phyloP scores from a whole-genome alignment of 2,113 vertebrate species.

The Gila orcuttii region DNA sequence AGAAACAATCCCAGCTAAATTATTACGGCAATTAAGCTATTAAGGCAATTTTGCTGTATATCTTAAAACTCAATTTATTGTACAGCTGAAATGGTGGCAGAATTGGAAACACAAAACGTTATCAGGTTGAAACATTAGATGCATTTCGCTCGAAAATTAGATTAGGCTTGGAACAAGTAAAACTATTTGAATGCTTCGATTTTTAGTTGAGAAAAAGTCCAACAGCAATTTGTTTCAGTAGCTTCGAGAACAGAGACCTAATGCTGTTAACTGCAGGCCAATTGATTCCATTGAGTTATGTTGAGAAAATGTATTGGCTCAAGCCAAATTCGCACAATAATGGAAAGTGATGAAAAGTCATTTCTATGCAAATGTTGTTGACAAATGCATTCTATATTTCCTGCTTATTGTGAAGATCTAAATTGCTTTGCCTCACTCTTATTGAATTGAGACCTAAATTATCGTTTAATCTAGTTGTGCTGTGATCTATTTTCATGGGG shows the following conservation, averaged over 20 bases:
- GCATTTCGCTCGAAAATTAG: conserved; percentile 54
- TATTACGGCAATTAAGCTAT: background rate
- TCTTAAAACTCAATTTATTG: conserved; percentile 35
- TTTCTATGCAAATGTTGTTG: conserved; percentile 81
- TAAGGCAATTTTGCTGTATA: conserved; percentile 53
- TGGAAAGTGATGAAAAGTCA: conserved; percentile 66
- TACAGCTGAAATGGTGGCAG: conserved; percentile 10
- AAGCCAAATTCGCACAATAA: conserved; percentile 58
- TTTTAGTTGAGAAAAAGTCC: conserved; percentile 57
- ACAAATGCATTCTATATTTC: conserved; percentile 70
- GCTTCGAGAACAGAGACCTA: conserved; percentile 44
- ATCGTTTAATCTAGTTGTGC: conserved; percentile 75
- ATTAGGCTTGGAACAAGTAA: conserved; percentile 36
- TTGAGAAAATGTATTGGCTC: conserved; percentile 54
- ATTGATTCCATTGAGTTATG: conserved; percentile 54
- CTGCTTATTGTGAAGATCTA: conserved; percentile 67
- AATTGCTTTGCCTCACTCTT: conserved; percentile 64
- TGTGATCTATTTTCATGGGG: conserved; percentile 68
- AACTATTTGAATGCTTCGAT: conserved; percentile 57
- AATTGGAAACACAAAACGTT: conserved; percentile 32
- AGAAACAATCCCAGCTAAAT: background rate
- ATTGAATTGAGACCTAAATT: conserved; percentile 74
- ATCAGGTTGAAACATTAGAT: conserved; percentile 37
- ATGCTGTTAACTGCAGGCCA: conserved; percentile 62
- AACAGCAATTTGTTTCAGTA: conserved; percentile 29